Base-by-base conservation (phyloP, 92 coral and sea anemone species). In the Isaurus tuberculatus region DNA sequence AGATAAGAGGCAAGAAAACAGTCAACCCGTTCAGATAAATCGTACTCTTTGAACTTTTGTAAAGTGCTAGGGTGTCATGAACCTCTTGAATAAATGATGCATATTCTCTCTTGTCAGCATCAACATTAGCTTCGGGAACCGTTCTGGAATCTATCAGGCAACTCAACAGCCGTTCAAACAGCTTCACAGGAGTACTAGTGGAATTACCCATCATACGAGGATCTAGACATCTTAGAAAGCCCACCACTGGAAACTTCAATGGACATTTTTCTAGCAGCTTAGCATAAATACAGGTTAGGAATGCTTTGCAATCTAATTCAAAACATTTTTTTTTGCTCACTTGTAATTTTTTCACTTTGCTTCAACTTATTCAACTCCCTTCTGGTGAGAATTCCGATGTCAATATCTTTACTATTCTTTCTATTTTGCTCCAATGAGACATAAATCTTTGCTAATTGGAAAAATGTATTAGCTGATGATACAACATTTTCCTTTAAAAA, bases 181-280 rank as follows among this genome's bases (percentile, higher is more conserved):
- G 88, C 36, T 85, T 87, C 0, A 81, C 91, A 23, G 96, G 87
- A 40, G 14, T 43, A 20, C 42, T 71, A 32, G 31, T 83, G 31
- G 84, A 79, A 19, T 83, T 92, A 51, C 85, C 97, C 81, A 93
- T 75, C 58, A 88, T 78, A 66, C 65, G 92, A 42, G 94, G 92
- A 77, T 93, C 92, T 2, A 90, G 92, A 58, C 89, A 72, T 83
- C 92, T 81, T 67, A 92, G 80, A 73, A 60, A 79, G 73, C 87
- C 85, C 17, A 85, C 90, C 49, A 92, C 61, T 74, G 89, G 89
- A 75, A 88, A 91, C 88, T 90, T 93, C 16, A 93, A 37, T 34
- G 90, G 91, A 42, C 91, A 84, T 65, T 92, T 92, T 43, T 92
- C 93, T 80, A 92, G 81, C 40, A 92, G 31, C 77, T 92, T 92